Evolutionary conservation across 2,888 invertebrate genomes (phyloP).

Genomic region (Uropetala carovei): DNA sequence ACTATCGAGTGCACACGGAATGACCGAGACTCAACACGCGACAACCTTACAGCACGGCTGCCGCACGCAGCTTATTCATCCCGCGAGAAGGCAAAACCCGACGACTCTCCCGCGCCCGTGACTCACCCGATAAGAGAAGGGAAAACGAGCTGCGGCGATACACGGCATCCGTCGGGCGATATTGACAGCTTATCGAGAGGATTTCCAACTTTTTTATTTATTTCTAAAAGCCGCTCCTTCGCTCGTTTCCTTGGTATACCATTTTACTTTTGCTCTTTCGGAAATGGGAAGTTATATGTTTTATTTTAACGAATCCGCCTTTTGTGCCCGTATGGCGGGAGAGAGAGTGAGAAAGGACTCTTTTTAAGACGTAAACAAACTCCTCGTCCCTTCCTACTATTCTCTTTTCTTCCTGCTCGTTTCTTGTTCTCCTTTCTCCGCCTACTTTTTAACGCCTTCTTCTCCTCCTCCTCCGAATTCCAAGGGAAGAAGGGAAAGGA

Average conservation of each 20-base stretch:
- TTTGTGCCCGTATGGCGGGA: neutral
- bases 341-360: neutral
- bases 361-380: conserved; percentile 18
- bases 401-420: neutral
- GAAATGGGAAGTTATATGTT: too few relatives aligned
- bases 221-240: neutral
- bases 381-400: neutral
- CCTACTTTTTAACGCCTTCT: neutral
- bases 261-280: too few relatives aligned
- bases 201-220: neutral
- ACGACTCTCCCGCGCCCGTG: too few relatives aligned
- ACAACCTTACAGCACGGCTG: too few relatives aligned
- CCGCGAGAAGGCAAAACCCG: too few relatives aligned
- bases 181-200: neutral
- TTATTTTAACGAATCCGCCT: too few relatives aligned
- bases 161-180: neutral
- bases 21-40: too few relatives aligned
- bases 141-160: neutral
- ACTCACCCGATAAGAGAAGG: too few relatives aligned
- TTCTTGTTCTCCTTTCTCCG: neutral
- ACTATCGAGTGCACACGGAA: too few relatives aligned
- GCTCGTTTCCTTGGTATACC: neutral
- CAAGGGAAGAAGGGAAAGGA: neutral
- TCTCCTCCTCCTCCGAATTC: neutral
- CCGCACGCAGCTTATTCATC: too few relatives aligned